phyloP scores from a whole-genome alignment of 1,140 invertebrate genomes.

The Leptestheria dahalacensis region DNA sequence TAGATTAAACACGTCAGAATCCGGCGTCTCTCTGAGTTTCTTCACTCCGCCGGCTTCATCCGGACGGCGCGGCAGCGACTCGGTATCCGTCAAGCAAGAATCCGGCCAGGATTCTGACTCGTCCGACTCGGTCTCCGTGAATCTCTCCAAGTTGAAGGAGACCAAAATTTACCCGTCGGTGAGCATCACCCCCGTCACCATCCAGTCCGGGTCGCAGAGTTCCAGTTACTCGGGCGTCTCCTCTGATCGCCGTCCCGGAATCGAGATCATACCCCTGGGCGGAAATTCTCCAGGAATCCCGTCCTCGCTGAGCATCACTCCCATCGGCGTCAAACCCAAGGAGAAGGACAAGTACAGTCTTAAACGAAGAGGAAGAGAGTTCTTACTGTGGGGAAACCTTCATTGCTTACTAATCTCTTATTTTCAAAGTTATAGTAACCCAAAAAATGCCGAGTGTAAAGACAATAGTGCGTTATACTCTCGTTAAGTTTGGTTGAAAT shows the following conservation, averaged over 20 bases:
- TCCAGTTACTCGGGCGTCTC: constrained; percentile 44
- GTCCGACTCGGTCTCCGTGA: background rate
- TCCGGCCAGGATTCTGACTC: background rate
- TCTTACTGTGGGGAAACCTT: too few relatives aligned
- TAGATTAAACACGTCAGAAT: background rate
- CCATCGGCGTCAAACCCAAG: constrained; percentile 35
- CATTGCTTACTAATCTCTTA: too few relatives aligned
- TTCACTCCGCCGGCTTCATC: background rate
- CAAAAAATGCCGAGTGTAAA: too few relatives aligned
- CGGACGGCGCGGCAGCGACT: background rate
- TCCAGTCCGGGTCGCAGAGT: constrained; percentile 33
- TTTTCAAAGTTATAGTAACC: too few relatives aligned
- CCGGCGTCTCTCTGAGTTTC: background rate
- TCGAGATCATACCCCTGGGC: constrained; percentile 64
- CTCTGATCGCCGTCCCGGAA: constrained; percentile 51
- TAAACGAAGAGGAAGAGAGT: too few relatives aligned
- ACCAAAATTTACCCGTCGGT: constrained; percentile 37
- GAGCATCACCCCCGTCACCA: constrained; percentile 58
- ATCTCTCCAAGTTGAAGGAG: background rate
- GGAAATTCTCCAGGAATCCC: constrained; percentile 40
- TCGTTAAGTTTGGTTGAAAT: too few relatives aligned
- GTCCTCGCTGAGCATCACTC: constrained; percentile 69
- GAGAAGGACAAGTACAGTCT: constrained; percentile 20
- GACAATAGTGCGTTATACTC: too few relatives aligned
- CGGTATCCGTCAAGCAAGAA: background rate